Percentiles rank a stretch among this genome's conserved stretches.
phyloP scores from a whole-genome alignment of 2,888 invertebrate species.

The Autographa gamma region DNA sequence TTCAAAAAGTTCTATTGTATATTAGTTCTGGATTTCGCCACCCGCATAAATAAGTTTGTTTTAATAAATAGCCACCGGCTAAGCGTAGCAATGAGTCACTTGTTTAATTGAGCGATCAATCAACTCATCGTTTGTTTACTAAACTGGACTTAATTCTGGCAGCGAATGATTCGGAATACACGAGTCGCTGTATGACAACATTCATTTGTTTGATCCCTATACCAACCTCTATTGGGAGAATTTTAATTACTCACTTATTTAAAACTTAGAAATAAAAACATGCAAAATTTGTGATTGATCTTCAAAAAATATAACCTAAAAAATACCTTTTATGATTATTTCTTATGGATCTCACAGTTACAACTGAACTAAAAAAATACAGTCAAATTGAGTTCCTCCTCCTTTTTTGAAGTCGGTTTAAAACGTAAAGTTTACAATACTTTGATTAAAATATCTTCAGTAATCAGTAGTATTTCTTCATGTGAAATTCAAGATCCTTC shows the following conservation, averaged over 20 bases:
- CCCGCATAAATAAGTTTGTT: not conserved
- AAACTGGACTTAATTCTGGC: slow-evolving; percentile 6
- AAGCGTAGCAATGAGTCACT: not conserved
- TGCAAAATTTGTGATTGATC: too few relatives aligned
- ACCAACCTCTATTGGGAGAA: not conserved
- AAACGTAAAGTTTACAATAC: too few relatives aligned
- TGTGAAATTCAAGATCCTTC: too few relatives aligned
- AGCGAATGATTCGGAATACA: not conserved
- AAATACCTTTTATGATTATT: too few relatives aligned
- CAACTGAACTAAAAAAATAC: too few relatives aligned
- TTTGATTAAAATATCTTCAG: too few relatives aligned
- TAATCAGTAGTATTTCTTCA: too few relatives aligned
- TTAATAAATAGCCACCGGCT: not conserved
- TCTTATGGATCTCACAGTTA: too few relatives aligned
- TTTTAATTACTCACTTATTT: not conserved
- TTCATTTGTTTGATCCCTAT: not conserved
- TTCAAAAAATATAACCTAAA: too few relatives aligned
- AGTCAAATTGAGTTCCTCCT: too few relatives aligned
- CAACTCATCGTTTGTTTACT: slow-evolving; percentile 9
- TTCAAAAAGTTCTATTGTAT: not conserved
- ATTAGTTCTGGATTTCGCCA: not conserved
- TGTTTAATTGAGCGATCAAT: slow-evolving; percentile 7
- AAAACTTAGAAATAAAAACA: too few relatives aligned
- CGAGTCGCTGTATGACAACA: not conserved
- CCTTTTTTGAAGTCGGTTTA: too few relatives aligned